phyloP scores from a whole-genome alignment of 2,113 vertebrate genomes.

The Columba livia region DNA sequence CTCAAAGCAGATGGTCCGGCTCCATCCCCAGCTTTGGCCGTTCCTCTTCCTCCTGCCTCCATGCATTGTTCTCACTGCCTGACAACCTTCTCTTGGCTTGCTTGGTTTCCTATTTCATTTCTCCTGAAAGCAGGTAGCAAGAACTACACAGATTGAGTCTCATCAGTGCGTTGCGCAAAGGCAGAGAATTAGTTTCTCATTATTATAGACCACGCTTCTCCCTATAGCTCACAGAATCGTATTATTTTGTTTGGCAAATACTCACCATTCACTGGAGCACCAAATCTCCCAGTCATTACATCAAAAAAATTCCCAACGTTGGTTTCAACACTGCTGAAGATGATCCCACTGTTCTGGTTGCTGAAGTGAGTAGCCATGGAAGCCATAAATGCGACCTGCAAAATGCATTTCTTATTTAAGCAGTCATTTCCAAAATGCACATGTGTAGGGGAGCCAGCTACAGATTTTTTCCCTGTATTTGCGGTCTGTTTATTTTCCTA shows the following conservation, averaged over 20 bases:
- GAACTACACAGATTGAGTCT: not conserved
- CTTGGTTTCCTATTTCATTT: not conserved
- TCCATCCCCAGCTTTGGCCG: not conserved
- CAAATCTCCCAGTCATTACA: constrained; percentile 85
- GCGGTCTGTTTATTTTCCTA: constrained; percentile 39
- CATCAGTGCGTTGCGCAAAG: not conserved
- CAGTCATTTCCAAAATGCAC: not conserved
- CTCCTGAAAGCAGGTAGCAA: not conserved
- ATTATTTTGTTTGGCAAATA: not conserved
- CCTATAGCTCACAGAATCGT: not conserved
- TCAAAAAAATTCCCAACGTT: constrained; percentile 85
- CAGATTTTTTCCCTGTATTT: not conserved
- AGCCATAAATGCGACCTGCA: constrained; percentile 84
- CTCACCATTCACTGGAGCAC: constrained; percentile 82
- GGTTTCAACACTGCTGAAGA: constrained; percentile 85
- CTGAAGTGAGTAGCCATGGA: constrained; percentile 86
- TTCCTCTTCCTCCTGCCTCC: not conserved
- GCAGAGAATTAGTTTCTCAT: not conserved
- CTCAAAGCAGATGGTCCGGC: not conserved
- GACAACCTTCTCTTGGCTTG: not conserved
- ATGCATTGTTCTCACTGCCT: too few relatives aligned
- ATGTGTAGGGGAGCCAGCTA: not conserved
- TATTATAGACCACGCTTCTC: not conserved
- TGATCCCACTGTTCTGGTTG: constrained; percentile 85
- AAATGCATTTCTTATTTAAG: not conserved